Base-by-base conservation (phyloP, 2,888 invertebrate genomes). In the Yponomeuta plumbellus region DNA sequence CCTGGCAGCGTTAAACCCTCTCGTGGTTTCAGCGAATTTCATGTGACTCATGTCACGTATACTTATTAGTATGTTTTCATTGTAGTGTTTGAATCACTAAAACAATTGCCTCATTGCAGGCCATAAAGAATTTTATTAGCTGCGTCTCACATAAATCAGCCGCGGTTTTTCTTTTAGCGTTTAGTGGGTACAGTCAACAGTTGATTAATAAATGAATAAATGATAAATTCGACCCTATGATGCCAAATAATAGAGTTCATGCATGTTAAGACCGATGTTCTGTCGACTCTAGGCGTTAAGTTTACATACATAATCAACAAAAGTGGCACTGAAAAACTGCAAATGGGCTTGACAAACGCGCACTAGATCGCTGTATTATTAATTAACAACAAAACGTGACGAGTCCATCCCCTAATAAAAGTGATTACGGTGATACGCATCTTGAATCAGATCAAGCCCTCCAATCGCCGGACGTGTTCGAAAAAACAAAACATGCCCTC, bases 401-500 rank as follows among this genome's bases (percentile, higher is more conserved):
- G 64, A 66, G 64, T 66, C 1, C 57, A 64, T 61, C 52, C 13
- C 56, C 64, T 20, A 64, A 23, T 21, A 22, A 13, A 13, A 3
- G 56, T 65, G 26, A 65, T 65, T 65, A 65, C 65, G 20, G 34
- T 8, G 65, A 65, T 56, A 65, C 21, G 52, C 20, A 64, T 64
- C 63, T 65, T 2, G 52, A 68, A 67, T 66, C 62, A 21, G 66
- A 66, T 72, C 57, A 71, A 75, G 74, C 71, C 73, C 71, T 70
- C 67, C 63, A 22, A 59, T 58, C 69, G 66, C 62, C 65, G 66
- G 74, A 78, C 76, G 78, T 78, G 44, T 52, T 52, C 44, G 44
- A 52, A 52, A 52, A 52, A 78, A 78, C 78, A 76, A 76, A 77
- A 79, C 76, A 77, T 79, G 75, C 67, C 69, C 69, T 74, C 75